phyloP scores from a whole-genome alignment of 2,113 vertebrate genomes.

The Platysteira castanea region DNA sequence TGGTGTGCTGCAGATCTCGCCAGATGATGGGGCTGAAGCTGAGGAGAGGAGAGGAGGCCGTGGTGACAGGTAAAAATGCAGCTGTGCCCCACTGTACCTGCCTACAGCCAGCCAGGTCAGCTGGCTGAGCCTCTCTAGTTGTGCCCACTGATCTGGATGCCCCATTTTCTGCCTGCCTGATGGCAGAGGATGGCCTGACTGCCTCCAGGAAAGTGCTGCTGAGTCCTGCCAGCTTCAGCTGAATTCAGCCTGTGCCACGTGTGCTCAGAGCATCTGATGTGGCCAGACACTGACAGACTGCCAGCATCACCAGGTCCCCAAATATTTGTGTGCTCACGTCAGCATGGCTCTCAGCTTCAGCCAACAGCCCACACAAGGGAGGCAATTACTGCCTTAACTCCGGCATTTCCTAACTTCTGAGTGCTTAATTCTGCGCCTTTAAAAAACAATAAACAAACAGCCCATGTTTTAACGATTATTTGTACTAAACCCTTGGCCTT shows the following conservation, averaged over 20 bases:
- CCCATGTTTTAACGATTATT: neutral
- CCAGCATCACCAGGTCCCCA: neutral
- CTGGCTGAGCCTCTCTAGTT: neutral
- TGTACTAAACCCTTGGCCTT: neutral
- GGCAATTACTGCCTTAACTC: neutral
- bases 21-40: neutral
- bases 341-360: fast-evolving
- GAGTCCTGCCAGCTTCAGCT: neutral
- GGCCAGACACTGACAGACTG: neutral
- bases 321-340: neutral
- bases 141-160: neutral
- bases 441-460: conserved; percentile 15
- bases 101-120: neutral
- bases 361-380: neutral
- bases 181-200: fast-evolving
- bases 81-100: neutral
- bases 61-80: neutral
- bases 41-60: neutral
- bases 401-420: neutral
- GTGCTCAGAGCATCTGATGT: neutral
- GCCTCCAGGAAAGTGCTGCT: neutral
- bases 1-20: neutral
- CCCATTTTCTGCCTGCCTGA: fast-evolving
- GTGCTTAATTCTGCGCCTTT: neutral
- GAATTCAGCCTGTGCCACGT: fast-evolving